Evolutionary conservation across 2,797 vertebrate genomes (phyloP), one percentile per base, ranked within the genome.

Genomic region (Tiaroga cobitis): DNA sequence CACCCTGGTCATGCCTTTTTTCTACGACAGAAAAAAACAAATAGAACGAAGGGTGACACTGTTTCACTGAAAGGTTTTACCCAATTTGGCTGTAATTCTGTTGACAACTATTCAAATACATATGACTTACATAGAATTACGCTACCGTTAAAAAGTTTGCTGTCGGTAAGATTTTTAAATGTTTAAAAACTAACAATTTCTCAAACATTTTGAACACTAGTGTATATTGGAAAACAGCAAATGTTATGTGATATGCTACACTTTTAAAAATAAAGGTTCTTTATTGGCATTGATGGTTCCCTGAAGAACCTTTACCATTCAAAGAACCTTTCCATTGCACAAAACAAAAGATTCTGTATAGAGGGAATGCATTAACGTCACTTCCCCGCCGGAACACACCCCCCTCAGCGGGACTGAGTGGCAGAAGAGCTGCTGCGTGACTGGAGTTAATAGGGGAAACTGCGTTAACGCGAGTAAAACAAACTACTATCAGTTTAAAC

Each of bases 11-110:
- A 21, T 34, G 19, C 5, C 85, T 87, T 85, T 92, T 93, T 70
- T 94, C 96, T 97, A 74, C 21, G 67, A 89, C 65, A 80, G 26
- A 29, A 80, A 68, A 6, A 51, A 68, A 83, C 29, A 29, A 87
- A 87, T 0, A 8, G 26, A 77, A 13, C 18, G 26, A 86, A 51
- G n/a, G 16, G 76, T 19, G 3, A 54, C 3, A 76, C 11, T 4
- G 34, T 54, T 54, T 49, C 46, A 51, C 11, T 32, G 51, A 8
- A 54, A 75, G 19, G 10, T n/a, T 54, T 37, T 76, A 39, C 51
- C 1, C 0, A 15, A 34, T 54, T 75, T 75, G 15, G 6, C 67
- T 19, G 4, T 26, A 26, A 15, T 18, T 43, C 5, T 63, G 13
- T 43, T 72, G 29, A 2, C 5, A 18, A 46, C 4, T 29, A 29